Conservation (phyloP, 2,113 vertebrate species). For the Rhombomys opimus region DNA sequence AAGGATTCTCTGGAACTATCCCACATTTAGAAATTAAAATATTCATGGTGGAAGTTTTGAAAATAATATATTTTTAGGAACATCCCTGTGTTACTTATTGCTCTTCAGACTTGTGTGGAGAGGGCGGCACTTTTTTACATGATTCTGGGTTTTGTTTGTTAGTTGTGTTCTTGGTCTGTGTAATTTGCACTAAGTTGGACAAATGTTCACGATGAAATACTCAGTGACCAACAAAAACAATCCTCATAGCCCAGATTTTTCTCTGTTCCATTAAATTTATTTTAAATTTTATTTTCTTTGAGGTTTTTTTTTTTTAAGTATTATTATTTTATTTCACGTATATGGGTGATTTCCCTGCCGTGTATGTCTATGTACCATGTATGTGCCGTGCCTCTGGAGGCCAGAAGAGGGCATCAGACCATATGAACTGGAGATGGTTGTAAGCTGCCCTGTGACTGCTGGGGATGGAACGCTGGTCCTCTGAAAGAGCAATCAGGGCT, state of each 20-base stretch:
- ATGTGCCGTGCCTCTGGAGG: background rate
- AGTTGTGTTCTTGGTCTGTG: background rate
- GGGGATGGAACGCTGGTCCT: background rate
- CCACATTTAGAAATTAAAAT: conserved; percentile 12
- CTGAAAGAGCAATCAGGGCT: background rate
- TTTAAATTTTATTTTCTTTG: background rate
- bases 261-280: background rate
- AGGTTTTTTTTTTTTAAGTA: too few species aligned
- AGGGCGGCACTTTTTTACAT: background rate
- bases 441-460: background rate
- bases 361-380: too few species aligned
- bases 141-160: background rate
- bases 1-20: background rate
- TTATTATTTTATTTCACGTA: background rate
- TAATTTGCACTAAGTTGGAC: background rate
- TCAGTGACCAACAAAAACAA: too few species aligned
- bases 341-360: background rate
- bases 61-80: background rate
- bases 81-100: background rate
- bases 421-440: background rate
- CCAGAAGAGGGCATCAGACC: background rate
- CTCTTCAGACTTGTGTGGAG: background rate
- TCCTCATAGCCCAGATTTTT: background rate
- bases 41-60: background rate
- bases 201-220: background rate